Percentiles rank a stretch among this genome's conserved stretches.
Evolutionary conservation across 2,797 vertebrate species (phyloP).

Genomic region (Synaphobranchus kaupii): DNA sequence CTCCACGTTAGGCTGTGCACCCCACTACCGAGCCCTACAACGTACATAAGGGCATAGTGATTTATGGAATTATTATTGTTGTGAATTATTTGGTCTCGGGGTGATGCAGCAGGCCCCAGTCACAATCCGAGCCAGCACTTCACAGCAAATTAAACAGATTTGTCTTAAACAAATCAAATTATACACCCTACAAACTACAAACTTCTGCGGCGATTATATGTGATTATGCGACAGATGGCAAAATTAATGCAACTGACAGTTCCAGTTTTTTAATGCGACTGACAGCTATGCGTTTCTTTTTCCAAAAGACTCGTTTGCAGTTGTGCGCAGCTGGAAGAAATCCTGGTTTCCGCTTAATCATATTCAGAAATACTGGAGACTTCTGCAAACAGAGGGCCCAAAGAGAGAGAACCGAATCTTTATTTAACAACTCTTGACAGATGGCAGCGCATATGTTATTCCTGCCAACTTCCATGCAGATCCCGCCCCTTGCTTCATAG

Average conservation of each 20-base stretch:
- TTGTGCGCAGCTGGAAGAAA: slow-evolving; percentile 12
- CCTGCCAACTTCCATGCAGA: background rate
- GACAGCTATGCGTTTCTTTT: background rate
- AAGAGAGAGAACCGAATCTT: background rate
- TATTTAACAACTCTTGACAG: slow-evolving; percentile 16
- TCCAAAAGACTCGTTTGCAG: slow-evolving; percentile 2
- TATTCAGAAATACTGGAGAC: background rate
- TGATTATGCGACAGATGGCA: slow-evolving; percentile 18
- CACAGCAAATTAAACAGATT: slow-evolving; percentile 7
- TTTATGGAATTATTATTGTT: background rate
- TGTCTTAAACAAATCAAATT: slow-evolving; percentile 11
- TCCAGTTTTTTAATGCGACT: background rate
- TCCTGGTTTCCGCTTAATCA: background rate
- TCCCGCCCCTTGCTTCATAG: background rate
- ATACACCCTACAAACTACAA: background rate
- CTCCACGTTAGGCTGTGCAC: background rate
- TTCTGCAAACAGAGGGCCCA: background rate
- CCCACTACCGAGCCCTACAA: background rate
- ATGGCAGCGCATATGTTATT: slow-evolving; percentile 8
- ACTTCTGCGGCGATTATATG: background rate
- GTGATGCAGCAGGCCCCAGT: background rate
- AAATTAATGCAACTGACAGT: slow-evolving; percentile 9
- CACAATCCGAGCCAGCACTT: background rate
- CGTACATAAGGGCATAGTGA: background rate
- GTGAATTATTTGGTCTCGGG: background rate